Base-by-base conservation (phyloP, 2,113 vertebrate genomes). In the Paracanthobrama guichenoti region DNA sequence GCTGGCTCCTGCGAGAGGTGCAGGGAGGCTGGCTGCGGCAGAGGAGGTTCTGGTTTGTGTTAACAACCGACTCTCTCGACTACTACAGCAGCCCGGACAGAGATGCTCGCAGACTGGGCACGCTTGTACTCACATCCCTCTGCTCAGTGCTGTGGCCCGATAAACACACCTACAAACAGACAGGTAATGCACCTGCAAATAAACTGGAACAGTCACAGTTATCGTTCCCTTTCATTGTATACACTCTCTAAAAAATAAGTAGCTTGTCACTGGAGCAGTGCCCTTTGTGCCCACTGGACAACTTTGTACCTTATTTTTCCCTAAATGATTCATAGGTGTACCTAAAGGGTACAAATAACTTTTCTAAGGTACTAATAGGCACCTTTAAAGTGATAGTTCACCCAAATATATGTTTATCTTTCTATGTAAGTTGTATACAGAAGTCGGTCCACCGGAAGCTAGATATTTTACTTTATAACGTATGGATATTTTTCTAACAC, bases 131-230 rank as follows among this genome's bases (percentile, higher is more conserved):
- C 86, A 99, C 97, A 89, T 98, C 95, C 86, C 95, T 99, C 78
- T 98, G 98, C 89, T 97, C 97, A 0, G 97, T 98, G 87, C 95
- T 96, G n/a, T 98, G 97, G 94, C 97, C 97, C 0, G 97, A 98
- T 93, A 97, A 97, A 82, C 96, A 95, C 92, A 96, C 95, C 24
- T 97, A 95, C 93, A 98, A 98, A 85, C 96, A 98, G 89, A 99
- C 96, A 0, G 97, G 98, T 98, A 31, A 44, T 10, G 42, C 71
- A 62, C 16, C 8, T 22, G 66, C 66, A 69, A 11, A 39, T 22
- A 69, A 20, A 39, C 18, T 69, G 9, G 4, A 20, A 67, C 18
- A 12, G 31, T 69, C 66, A 53, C 20, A 69, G 18, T 69, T 4
- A 55, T 18, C 18, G 3, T 55, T 55, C 6, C 18, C 53, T 55